A percentile compares a stretch with the other conserved stretches of the same genome.
phyloP scores from a whole-genome alignment of 2,113 vertebrate genomes.

The Merops nubicus region DNA sequence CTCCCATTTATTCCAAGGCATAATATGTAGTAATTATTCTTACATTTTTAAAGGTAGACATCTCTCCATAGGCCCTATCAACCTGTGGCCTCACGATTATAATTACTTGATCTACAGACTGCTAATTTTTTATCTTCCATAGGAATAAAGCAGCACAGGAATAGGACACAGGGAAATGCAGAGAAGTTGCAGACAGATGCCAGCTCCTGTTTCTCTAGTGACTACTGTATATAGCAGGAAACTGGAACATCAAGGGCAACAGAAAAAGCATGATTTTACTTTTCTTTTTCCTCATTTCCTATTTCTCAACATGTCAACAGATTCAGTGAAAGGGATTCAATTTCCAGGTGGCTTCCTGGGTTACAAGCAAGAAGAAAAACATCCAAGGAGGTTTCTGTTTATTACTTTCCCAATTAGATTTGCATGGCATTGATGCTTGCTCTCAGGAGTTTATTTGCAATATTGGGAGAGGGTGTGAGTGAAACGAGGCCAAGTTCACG shows the following conservation, averaged over 20 bases:
- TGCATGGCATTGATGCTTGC: conserved; percentile 53
- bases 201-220: neutral
- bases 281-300: neutral
- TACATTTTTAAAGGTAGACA: conserved; percentile 64
- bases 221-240: neutral
- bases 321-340: conserved; percentile 43
- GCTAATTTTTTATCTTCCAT: conserved; percentile 52
- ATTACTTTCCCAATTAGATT: conserved; percentile 73
- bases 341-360: conserved; percentile 54
- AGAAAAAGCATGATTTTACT: neutral
- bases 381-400: conserved; percentile 55
- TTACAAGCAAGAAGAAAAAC: conserved; percentile 50
- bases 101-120: conserved; percentile 64
- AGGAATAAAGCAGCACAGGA: conserved; percentile 48
- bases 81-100: conserved; percentile 50
- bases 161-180: neutral
- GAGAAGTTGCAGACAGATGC: neutral
- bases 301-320: conserved; percentile 40
- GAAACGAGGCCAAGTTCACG: conserved; percentile 43
- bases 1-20: conserved; percentile 27
- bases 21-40: conserved; percentile 63
- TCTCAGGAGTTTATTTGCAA: conserved; percentile 51
- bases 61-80: conserved; percentile 68
- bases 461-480: conserved; percentile 52
- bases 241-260: neutral